phyloP scores from a whole-genome alignment of 2,888 invertebrate genomes.

The Hemaris fuciformis region DNA sequence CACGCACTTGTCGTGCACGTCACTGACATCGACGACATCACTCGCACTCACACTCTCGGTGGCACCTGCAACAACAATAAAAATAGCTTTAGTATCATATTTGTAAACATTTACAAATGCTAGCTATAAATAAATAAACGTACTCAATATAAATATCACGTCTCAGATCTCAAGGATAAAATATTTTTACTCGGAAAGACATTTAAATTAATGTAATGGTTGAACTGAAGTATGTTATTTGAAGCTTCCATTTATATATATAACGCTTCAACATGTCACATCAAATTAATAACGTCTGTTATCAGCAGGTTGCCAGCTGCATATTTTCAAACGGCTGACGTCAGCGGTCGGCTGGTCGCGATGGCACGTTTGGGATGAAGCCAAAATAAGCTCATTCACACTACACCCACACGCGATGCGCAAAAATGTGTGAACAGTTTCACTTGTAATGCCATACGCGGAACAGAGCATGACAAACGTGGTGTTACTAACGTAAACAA shows the following conservation, averaged over 20 bases:
- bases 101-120: background rate
- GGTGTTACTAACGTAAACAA: background rate
- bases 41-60: constrained; percentile 70
- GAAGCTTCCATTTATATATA: constrained; percentile 12
- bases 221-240: constrained; percentile 14
- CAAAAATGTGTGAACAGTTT: constrained; percentile 43
- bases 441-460: constrained; percentile 15
- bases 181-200: background rate
- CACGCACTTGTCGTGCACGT: constrained; percentile 71
- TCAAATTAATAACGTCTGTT: constrained; percentile 32
- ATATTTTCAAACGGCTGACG: constrained; percentile 58
- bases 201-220: background rate
- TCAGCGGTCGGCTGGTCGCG: constrained; percentile 43
- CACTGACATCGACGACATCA: constrained; percentile 70
- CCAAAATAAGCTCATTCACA: constrained; percentile 76
- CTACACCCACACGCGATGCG: constrained; percentile 52
- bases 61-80: constrained; percentile 68
- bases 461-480: background rate
- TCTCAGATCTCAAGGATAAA: background rate
- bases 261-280: constrained; percentile 21
- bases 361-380: constrained; percentile 65
- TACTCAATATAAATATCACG: background rate
- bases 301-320: constrained; percentile 47
- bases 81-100: background rate
- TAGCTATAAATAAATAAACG: background rate